phyloP scores from a whole-genome alignment of 2,797 vertebrate genomes.

The Prionace glauca region DNA sequence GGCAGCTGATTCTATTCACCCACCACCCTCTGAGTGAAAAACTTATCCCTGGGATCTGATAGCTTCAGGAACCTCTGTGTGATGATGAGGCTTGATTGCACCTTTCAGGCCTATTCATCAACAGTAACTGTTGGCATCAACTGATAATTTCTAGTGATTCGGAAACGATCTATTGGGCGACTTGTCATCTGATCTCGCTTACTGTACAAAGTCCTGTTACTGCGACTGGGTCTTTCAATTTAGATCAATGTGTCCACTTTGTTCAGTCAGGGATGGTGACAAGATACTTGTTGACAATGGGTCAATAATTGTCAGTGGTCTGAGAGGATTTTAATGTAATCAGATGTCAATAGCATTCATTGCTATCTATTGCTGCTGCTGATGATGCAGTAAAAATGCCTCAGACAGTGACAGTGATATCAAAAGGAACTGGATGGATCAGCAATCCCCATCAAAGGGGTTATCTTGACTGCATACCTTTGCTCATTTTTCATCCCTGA shows the following conservation, averaged over 20 bases:
- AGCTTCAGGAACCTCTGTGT: background rate
- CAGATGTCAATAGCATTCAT: background rate
- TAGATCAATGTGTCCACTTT: background rate
- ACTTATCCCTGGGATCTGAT: background rate
- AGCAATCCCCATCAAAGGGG: background rate
- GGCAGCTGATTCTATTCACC: no score
- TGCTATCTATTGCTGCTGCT: background rate
- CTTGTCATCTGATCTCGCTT: background rate
- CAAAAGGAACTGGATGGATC: background rate
- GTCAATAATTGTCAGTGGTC: background rate
- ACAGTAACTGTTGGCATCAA: background rate
- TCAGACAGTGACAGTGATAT: background rate
- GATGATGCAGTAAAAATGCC: background rate
- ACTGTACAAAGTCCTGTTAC: background rate
- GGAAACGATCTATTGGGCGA: background rate
- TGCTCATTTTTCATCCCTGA: background rate
- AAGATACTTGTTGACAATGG: background rate
- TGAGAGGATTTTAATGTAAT: background rate
- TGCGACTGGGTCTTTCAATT: background rate
- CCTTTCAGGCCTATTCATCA: background rate
- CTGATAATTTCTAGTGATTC: background rate
- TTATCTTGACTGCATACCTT: background rate
- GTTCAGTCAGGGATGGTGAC: background rate
- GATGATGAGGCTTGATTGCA: background rate
- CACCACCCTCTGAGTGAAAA: no score